Conservation (phyloP, 2,113 vertebrate genomes). For the Panthera leo region DNA sequence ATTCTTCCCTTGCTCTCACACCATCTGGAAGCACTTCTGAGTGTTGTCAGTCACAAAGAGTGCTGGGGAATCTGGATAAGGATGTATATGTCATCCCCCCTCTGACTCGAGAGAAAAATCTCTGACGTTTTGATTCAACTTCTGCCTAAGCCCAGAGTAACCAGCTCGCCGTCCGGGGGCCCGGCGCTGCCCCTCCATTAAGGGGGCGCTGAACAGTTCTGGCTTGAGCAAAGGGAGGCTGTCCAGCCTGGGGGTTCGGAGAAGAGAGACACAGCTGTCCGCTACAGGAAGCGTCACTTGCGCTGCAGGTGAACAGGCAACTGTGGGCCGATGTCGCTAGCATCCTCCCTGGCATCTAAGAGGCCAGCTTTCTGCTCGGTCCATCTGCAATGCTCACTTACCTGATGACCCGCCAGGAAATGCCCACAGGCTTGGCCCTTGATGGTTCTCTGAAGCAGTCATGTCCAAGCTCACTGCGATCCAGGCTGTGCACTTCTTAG, state of each 20-base stretch:
- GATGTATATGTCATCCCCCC: rapidly evolving
- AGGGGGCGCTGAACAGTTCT: rapidly evolving
- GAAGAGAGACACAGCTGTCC: rapidly evolving
- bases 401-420: background rate
- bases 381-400: background rate
- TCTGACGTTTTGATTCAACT: background rate
- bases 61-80: rapidly evolving
- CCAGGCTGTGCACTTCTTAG: rapidly evolving
- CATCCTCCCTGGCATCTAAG: background rate
- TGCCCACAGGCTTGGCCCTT: rapidly evolving
- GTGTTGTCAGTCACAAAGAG: rapidly evolving
- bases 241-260: background rate
- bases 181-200: rapidly evolving
- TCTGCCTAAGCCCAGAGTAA: too few relatives aligned
- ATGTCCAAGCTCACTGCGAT: rapidly evolving
- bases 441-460: rapidly evolving
- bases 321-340: background rate
- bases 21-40: rapidly evolving
- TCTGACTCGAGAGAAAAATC: background rate
- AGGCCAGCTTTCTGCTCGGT: background rate
- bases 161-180: rapidly evolving
- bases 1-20: rapidly evolving
- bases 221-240: background rate
- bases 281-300: too few relatives aligned
- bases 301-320: background rate